These are phyloP conservation scores for Cylas formicarius DNA, from an alignment of 1,140 invertebrate genomes.

Conservation along the genomic window DNA sequence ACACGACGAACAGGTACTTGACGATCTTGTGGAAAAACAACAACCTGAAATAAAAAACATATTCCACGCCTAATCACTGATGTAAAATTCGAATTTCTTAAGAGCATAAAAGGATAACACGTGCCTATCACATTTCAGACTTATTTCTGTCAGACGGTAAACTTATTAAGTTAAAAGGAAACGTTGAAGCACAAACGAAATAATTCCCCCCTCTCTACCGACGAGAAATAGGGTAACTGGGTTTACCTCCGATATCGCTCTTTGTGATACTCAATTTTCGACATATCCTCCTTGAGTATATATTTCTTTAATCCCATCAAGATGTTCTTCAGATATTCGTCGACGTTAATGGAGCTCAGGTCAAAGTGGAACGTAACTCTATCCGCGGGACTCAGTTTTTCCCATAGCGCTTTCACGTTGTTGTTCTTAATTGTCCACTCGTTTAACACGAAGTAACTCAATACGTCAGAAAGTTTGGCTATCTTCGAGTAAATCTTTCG, in stretches of 20 bases:
- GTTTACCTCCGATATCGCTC: slow-evolving; percentile 20
- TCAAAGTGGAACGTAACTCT: slow-evolving; percentile 20
- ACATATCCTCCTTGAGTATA: slow-evolving; percentile 25
- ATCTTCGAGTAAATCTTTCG: slow-evolving; percentile 20
- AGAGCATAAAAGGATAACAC: too few species aligned
- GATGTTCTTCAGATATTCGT: slow-evolving; percentile 18
- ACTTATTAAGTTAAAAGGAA: too few species aligned
- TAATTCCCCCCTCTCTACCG: too few species aligned
- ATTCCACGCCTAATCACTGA: too few species aligned
- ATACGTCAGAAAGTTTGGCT: slow-evolving; percentile 18
- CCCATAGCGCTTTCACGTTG: slow-evolving; percentile 18
- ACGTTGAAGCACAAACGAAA: too few species aligned
- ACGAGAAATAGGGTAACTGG: too few species aligned
- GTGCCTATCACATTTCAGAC: too few species aligned
- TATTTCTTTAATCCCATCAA: slow-evolving; percentile 22
- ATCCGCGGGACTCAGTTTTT: slow-evolving; percentile 14
- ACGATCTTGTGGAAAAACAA: slow-evolving; percentile 9
- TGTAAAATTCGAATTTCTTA: too few species aligned
- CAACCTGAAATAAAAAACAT: slow-evolving; percentile 7
- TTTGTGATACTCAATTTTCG: slow-evolving; percentile 17
- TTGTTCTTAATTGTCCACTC: slow-evolving; percentile 24
- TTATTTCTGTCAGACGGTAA: too few species aligned
- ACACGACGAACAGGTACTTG: slow-evolving; percentile 8
- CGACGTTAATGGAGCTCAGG: slow-evolving; percentile 13
- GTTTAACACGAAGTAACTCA: slow-evolving; percentile 22